phyloP scores from a whole-genome alignment of 1,140 invertebrate species.

The Lucilia sericata region DNA sequence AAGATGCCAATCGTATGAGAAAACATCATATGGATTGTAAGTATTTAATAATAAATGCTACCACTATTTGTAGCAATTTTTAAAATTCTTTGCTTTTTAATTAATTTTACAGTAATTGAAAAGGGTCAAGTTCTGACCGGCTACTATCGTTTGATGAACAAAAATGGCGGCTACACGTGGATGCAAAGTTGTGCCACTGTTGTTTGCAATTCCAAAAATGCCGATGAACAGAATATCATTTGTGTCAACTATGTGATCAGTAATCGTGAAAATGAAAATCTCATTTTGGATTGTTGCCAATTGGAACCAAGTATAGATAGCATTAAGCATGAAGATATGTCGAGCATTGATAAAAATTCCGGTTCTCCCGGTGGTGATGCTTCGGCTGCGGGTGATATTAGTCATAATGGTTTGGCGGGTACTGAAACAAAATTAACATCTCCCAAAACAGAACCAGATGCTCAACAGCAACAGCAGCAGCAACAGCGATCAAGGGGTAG shows the following conservation, averaged over 20 bases:
- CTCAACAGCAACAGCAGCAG: background rate
- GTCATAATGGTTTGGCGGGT: slow-evolving; percentile 51
- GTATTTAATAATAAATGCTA: slow-evolving; percentile 67
- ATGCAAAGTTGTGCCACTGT: slow-evolving; percentile 96
- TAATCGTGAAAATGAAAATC: slow-evolving; percentile 88
- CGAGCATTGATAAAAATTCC: slow-evolving; percentile 83
- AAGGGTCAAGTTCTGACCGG: slow-evolving; percentile 97
- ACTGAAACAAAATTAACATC: slow-evolving; percentile 56
- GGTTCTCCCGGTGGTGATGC: slow-evolving; percentile 87
- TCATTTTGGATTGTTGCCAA: slow-evolving; percentile 94
- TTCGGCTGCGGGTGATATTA: slow-evolving; percentile 57
- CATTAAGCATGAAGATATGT: slow-evolving; percentile 82
- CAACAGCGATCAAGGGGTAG: slow-evolving; percentile 55
- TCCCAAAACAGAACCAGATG: slow-evolving; percentile 59
- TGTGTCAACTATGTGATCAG: slow-evolving; percentile 94
- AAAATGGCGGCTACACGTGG: slow-evolving; percentile 95
- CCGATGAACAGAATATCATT: slow-evolving; percentile 95
- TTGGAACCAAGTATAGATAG: slow-evolving; percentile 82
- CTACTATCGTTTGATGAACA: slow-evolving; percentile 96
- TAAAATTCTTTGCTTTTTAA: slow-evolving; percentile 61
- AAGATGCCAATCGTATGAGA: slow-evolving; percentile 91
- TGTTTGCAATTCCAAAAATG: slow-evolving; percentile 94
- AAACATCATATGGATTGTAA: slow-evolving; percentile 95
- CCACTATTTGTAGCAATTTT: background rate
- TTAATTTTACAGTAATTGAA: slow-evolving; percentile 81